phyloP scores from a whole-genome alignment of 2,113 vertebrate species.

The Silurus glanis region DNA sequence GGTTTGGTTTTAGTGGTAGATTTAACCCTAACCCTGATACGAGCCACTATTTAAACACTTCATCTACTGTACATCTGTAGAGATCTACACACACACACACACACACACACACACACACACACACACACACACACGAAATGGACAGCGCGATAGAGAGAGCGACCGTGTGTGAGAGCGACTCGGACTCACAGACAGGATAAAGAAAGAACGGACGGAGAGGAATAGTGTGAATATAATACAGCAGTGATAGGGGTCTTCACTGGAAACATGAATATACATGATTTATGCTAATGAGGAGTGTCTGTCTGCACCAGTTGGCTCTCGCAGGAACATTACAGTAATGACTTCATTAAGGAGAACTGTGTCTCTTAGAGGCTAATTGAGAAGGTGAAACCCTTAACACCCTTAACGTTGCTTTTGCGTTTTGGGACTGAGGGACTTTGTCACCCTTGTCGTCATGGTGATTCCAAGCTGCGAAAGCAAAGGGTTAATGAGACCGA shows the following conservation, averaged over 20 bases:
- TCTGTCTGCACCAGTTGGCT: background rate
- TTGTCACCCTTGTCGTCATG: slow-evolving; percentile 10
- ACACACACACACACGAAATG: background rate
- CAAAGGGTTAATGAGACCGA: slow-evolving; percentile 16
- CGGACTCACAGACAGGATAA: background rate
- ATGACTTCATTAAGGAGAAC: slow-evolving; percentile 93
- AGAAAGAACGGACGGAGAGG: background rate
- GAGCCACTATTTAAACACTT: background rate
- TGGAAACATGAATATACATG: slow-evolving; percentile 99
- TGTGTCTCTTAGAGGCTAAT: slow-evolving; percentile 7
- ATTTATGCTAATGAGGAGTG: slow-evolving; percentile 89
- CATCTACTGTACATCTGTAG: background rate
- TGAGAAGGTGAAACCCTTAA: slow-evolving; percentile 17
- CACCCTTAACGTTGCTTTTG: background rate
- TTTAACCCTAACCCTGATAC: background rate
- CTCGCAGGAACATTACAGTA: slow-evolving; percentile 84
- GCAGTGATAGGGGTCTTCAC: slow-evolving; percentile 99
- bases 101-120: background rate
- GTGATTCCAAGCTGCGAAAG: slow-evolving; percentile 9
- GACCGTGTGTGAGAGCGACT: background rate
- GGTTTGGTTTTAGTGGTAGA: background rate
- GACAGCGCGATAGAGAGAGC: background rate
- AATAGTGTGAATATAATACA: slow-evolving; percentile 65
- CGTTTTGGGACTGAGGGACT: background rate
- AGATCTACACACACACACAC: background rate